A percentile compares a stretch with the other conserved stretches of the same genome.
Evolutionary conservation across 2,113 vertebrate species (phyloP).

Genomic region (Laticauda laticaudata): DNA sequence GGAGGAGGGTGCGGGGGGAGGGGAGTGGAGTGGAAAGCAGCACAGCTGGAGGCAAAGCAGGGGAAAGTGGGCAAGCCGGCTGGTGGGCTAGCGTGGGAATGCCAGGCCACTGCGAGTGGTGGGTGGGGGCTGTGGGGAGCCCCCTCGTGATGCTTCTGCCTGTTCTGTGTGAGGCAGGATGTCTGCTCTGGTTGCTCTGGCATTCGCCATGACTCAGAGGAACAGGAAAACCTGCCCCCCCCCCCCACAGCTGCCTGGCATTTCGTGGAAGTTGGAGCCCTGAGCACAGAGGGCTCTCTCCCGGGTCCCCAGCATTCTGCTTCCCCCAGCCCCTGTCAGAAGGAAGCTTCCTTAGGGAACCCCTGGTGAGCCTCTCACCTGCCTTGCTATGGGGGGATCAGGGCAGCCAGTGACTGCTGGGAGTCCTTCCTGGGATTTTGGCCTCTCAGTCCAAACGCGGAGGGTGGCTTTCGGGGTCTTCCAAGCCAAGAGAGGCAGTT

Average conservation of each 20-base stretch:
- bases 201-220: neutral
- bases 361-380: neutral
- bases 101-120: neutral
- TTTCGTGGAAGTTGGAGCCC: neutral
- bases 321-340: neutral
- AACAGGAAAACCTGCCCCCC: neutral
- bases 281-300: neutral
- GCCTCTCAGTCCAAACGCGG: neutral
- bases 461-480: neutral
- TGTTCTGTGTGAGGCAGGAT: neutral
- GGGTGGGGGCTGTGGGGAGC: neutral
- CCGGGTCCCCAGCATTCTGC: neutral
- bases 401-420: neutral
- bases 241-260: neutral
- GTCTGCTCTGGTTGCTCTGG: neutral
- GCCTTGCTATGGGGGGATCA: neutral
- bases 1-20: constrained; percentile 18
- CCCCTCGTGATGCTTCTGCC: neutral
- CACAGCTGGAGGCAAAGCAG: neutral
- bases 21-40: neutral
- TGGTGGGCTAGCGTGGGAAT: neutral
- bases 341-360: neutral
- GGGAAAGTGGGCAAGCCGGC: neutral
- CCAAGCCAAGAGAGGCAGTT: neutral
- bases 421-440: neutral